Conservation (phyloP, 2,888 invertebrate species). For the Choristoneura rosaceana region DNA sequence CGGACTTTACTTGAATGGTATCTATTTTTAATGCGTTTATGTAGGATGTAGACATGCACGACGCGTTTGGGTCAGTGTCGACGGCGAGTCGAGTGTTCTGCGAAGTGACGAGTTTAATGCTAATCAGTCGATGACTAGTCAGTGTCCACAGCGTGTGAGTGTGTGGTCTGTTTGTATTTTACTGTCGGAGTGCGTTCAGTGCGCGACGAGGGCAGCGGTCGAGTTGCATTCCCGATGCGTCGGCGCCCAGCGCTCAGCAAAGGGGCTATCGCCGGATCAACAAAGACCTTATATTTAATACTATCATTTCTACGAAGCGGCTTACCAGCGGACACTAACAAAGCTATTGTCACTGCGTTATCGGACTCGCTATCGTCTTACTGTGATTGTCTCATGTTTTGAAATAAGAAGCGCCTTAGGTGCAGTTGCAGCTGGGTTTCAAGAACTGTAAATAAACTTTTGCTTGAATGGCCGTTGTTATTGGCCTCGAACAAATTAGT, state of each 20-base stretch:
- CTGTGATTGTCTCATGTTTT: slow-evolving; percentile 37
- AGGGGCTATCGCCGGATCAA: slow-evolving; percentile 49
- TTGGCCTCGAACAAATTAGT: slow-evolving; percentile 26
- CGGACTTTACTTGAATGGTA: slow-evolving; percentile 68
- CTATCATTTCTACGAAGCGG: slow-evolving; percentile 67
- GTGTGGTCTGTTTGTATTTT: slow-evolving; percentile 39
- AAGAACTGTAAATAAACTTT: slow-evolving; percentile 18
- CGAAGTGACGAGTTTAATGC: slow-evolving; percentile 15
- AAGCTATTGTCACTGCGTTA: slow-evolving; percentile 59
- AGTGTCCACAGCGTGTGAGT: slow-evolving; percentile 21
- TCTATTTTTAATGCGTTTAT: slow-evolving; percentile 49
- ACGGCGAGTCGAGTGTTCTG: background rate
- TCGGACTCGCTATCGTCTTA: slow-evolving; percentile 35
- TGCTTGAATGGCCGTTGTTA: slow-evolving; percentile 3
- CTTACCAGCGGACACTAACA: slow-evolving; percentile 56
- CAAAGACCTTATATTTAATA: slow-evolving; percentile 62
- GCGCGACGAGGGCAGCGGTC: slow-evolving; percentile 35
- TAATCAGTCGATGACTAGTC: slow-evolving; percentile 41
- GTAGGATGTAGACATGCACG: slow-evolving; percentile 24
- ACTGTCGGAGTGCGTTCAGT: slow-evolving; percentile 17
- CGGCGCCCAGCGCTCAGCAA: slow-evolving; percentile 45
- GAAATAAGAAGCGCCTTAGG: slow-evolving; percentile 29
- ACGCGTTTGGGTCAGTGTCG: slow-evolving; percentile 14
- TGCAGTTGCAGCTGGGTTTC: slow-evolving; percentile 26
- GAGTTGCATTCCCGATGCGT: slow-evolving; percentile 47